These are phyloP conservation scores for Phalacrocorax brasilianus DNA, from an alignment of 2,113 vertebrate species.

Conservation along the genomic window DNA sequence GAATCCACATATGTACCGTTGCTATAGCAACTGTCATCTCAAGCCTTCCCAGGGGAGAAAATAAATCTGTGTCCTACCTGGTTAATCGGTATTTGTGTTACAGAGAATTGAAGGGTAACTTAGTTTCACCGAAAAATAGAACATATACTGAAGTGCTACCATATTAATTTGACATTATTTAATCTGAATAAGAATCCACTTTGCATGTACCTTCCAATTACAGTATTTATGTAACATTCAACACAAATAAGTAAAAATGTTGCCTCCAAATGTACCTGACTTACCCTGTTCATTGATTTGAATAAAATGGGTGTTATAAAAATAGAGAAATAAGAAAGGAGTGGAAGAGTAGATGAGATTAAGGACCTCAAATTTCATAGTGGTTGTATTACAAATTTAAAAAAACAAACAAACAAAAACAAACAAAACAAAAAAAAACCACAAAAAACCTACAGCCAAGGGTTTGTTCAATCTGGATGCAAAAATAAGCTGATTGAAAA, in stretches of 20 bases:
- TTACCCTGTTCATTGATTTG: background rate
- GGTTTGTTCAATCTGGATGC: background rate
- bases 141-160: background rate
- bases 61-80: constrained; percentile 41
- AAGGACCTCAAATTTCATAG: background rate
- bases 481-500: background rate
- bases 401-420: background rate
- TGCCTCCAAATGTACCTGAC: background rate
- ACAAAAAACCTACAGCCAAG: background rate
- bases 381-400: background rate
- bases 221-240: constrained; percentile 27
- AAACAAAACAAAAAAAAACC: no score
- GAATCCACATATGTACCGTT: constrained; percentile 24
- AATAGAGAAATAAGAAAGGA: background rate
- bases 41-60: constrained; percentile 49
- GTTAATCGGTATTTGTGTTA: constrained; percentile 49
- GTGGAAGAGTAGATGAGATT: background rate
- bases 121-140: background rate
- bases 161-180: constrained; percentile 45
- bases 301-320: background rate
- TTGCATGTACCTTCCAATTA: background rate
- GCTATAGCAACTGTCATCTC: constrained; percentile 60
- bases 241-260: background rate
- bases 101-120: constrained; percentile 37
- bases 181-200: constrained; percentile 1